Evolutionary conservation across 2,797 vertebrate species (phyloP).

Genomic region (Artibeus lituratus): DNA sequence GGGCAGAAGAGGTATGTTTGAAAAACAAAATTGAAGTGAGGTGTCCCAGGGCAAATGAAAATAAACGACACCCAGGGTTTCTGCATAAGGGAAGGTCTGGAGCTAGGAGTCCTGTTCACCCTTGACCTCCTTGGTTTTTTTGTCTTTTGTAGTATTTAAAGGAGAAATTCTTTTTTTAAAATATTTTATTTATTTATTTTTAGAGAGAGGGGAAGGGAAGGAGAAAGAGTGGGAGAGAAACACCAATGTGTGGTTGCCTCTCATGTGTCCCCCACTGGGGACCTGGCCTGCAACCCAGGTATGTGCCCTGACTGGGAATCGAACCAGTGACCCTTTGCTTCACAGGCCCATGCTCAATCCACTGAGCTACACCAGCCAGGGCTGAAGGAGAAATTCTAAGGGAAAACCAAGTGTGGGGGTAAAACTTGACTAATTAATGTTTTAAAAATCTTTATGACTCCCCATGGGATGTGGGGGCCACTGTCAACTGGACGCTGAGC

Average conservation of each 20-base stretch:
- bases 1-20: not conserved
- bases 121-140: not conserved
- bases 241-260: too few species aligned
- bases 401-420: not conserved
- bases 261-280: too few species aligned
- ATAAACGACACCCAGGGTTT: not conserved
- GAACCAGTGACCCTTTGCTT: too few species aligned
- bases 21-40: not conserved
- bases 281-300: too few species aligned
- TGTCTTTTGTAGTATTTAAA: not conserved
- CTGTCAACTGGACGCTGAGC: not conserved
- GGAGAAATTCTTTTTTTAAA: not conserved
- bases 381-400: slow-evolving; percentile 1
- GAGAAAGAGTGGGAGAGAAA: too few species aligned
- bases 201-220: too few species aligned
- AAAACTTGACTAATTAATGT: not conserved
- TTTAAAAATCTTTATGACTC: not conserved
- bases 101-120: not conserved
- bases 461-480: rapidly evolving
- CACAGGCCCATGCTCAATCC: too few species aligned
- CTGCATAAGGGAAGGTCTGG: not conserved
- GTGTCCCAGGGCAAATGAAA: not conserved
- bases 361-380: too few species aligned
- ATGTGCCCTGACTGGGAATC: too few species aligned
- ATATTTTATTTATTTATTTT: too few species aligned